Conservation (phyloP, 2,888 invertebrate species). For the Acleris emargana region DNA sequence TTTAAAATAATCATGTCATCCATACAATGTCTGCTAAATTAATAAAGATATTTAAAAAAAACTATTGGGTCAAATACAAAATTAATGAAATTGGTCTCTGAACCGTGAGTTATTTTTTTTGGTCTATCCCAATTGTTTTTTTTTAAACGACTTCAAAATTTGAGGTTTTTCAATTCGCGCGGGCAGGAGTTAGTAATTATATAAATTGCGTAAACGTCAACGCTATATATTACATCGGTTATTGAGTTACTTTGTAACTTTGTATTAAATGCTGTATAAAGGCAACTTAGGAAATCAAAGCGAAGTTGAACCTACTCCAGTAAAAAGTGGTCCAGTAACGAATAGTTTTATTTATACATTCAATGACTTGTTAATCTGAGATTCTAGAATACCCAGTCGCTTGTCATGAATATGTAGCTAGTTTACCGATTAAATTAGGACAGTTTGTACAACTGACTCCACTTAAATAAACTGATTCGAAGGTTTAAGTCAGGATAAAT, state of each 20-base stretch:
- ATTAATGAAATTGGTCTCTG: too few species aligned
- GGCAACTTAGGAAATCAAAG: not conserved
- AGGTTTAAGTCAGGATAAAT: not conserved
- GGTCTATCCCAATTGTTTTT: too few species aligned
- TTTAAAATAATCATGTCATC: too few species aligned
- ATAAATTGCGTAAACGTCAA: not conserved
- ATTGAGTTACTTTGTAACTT: not conserved
- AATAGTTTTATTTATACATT: conserved; percentile 1
- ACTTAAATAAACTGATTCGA: conserved; percentile 16
- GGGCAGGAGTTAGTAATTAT: too few species aligned
- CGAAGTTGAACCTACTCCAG: not conserved
- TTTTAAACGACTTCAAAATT: too few species aligned
- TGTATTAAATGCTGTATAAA: not conserved
- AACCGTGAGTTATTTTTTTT: too few species aligned
- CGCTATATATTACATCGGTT: too few species aligned
- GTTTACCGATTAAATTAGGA: conserved; percentile 2
- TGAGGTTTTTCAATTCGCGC: too few species aligned
- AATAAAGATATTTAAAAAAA: too few species aligned
- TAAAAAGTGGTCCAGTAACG: not conserved
- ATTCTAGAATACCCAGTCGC: conserved; percentile 13
- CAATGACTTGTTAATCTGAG: not conserved
- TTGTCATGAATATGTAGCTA: conserved; percentile 7
- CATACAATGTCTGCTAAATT: too few species aligned
- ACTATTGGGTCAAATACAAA: too few species aligned
- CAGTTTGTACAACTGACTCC: conserved; percentile 4